Evolutionary conservation across 1,140 invertebrate genomes (phyloP), one percentile per base, ranked within the genome.

Genomic region (Calycopis cecrops): DNA sequence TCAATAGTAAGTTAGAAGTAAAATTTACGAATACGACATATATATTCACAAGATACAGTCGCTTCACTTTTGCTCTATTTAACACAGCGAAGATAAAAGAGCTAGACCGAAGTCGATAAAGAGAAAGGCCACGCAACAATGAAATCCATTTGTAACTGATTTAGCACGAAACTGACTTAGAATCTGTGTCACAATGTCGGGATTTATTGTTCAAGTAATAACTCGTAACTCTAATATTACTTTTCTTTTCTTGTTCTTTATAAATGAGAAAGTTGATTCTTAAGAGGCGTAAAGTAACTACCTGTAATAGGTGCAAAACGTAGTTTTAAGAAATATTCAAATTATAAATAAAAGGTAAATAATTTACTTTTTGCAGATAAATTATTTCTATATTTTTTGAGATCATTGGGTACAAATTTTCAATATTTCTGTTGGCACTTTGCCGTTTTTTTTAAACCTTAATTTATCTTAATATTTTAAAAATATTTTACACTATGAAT

Each of bases 1-100:
- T 12, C 6, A 35, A 55, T 21, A 47, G 12, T 55, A 55, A 33
- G 52, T 55, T 60, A 52, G 55, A 60, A 55, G 52, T 53, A 54
- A 51, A 37, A 47, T 28, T 35, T 12, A 16, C 18, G 57, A 62
- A 62, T 52, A 50, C 50, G 50, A 52, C 35, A 62, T 48, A 57
- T 44, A 18, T 21, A 40, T 38, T 34, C 40, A 38, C 52, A 53
- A 40, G 50, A 37, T 6, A 28, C 35, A 21, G 52, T 44, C 52
- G 52, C 34, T 42, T 42, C 9, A 47, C 28, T 35, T 28, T 47
- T 54, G 35, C 50, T 61, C 50, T 56, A 52, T 61, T 61, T 61
- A 47, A 33, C 28, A 44, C 52, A 14, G 52, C 14, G 33, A 14
- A 54, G 52, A 54, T 54, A 54, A 54, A 54, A 54, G 52, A 54